Evolutionary conservation across 2,888 invertebrate genomes (phyloP), one percentile per base, ranked within the genome.

Genomic region (Eristalinus aeneus): DNA sequence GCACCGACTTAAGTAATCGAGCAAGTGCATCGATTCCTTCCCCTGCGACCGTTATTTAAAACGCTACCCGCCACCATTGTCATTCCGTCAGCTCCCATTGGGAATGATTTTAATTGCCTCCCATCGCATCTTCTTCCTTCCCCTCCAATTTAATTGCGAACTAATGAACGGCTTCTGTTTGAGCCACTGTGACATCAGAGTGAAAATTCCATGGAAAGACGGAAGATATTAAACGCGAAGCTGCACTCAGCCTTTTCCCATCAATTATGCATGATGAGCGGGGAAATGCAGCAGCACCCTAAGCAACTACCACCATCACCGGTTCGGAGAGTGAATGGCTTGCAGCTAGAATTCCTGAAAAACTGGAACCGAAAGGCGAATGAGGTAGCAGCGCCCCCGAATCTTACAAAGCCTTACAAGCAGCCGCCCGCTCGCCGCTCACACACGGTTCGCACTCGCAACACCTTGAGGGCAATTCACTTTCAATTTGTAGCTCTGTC

Each of bases 391-490:
- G 46, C 46, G 80, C 75, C 71, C 67, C 72, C 63, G 63, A 73
- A 76, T 72, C 31, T 56, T 46, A 12, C 34, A 56, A 11, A 73
- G 46, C 53, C 60, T 71, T 54, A 61, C 65, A 36, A 36, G 71
- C 61, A 78, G 36, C 63, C 65, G 71, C 79, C 74, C 23, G 22
- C 56, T 53, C 56, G 34, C 34, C 3, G 34, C 65, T 20, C 16
- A 31, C 23, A 53, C 34, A 34, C 32, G n/a, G 31, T 36, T 34
- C 56, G 64, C 46, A n/a, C 61, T 85, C 6, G 46, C 16, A 16
- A 16, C 68, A 73, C 85, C 81, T 81, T 77, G 85, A 80, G 85
- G 85, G 85, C 76, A 81, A 81, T 85, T 85, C 85, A 85, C 85
- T 85, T 85, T 85, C 85, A 73, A 81, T 81, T 61, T 74, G 69